Percentiles rank a stretch among this genome's conserved stretches.
These are phyloP conservation scores for Scleropages formosus DNA, from an alignment of 2,797 vertebrate genomes.

Conservation along the genomic window DNA sequence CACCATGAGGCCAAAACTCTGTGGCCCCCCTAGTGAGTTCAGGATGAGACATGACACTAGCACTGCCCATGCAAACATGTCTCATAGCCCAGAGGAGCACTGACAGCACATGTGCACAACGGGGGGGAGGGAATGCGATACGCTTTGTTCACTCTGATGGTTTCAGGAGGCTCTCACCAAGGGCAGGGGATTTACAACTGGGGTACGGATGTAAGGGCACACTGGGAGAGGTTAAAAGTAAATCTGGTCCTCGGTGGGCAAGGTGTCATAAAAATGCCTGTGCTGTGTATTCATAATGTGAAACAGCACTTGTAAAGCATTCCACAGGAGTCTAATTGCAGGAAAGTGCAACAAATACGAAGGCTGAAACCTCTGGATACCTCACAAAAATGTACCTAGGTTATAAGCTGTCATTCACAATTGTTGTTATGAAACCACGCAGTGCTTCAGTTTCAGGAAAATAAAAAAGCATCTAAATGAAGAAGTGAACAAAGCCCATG, in stretches of 20 bases:
- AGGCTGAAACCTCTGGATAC: neutral
- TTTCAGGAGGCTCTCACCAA: neutral
- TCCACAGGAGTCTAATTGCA: conserved; percentile 32
- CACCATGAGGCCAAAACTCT: no score
- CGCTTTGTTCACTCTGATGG: neutral
- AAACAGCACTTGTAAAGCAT: conserved; percentile 39
- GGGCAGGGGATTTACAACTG: neutral
- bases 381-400: neutral
- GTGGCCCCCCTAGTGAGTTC: no score
- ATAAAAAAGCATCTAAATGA: neutral
- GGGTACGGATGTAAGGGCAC: neutral
- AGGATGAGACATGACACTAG: no score
- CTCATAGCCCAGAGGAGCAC: no score
- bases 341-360: conserved; percentile 37
- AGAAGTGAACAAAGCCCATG: neutral
- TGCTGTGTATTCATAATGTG: conserved; percentile 31
- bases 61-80: no score
- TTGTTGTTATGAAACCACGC: neutral
- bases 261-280: conserved; percentile 36
- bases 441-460: neutral
- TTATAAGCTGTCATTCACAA: neutral
- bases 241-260: no score
- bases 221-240: neutral
- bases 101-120: no score
- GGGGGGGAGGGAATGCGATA: no score